Percentiles rank a stretch among this genome's conserved stretches.
These are phyloP conservation scores for Archaeoteleia sp. DNA, from an alignment of 2,888 invertebrate genomes.

Conservation along the genomic window DNA sequence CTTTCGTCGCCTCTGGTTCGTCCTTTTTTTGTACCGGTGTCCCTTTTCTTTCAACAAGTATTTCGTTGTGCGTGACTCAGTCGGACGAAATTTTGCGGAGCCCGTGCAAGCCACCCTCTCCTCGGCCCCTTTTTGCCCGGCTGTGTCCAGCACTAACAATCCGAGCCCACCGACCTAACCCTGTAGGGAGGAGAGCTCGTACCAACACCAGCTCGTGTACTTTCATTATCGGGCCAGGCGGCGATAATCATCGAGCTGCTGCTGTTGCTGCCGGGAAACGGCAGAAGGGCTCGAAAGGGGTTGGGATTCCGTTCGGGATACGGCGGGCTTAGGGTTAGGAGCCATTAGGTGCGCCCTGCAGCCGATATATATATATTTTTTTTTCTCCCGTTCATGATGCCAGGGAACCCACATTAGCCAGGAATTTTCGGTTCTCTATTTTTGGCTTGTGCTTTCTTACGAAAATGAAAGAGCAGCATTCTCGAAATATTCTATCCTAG, in stretches of 20 bases:
- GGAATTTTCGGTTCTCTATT: no score
- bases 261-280: conserved; percentile 44
- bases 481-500: no score
- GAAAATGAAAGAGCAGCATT: no score
- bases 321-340: conserved; percentile 58
- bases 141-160: conserved; percentile 31
- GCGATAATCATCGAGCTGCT: conserved; percentile 68
- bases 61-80: conserved; percentile 68
- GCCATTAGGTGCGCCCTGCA: conserved; percentile 51
- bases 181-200: conserved; percentile 35
- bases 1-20: background rate
- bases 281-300: conserved; percentile 55
- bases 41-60: conserved; percentile 15
- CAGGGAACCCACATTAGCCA: conserved; percentile 2
- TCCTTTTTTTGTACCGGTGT: background rate
- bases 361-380: conserved; percentile 19
- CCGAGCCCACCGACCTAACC: conserved; percentile 34
- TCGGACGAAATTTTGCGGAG: conserved; percentile 62
- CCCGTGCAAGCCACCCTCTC: conserved; percentile 57
- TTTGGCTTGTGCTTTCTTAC: no score
- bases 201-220: conserved; percentile 62
- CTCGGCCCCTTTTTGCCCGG: conserved; percentile 47
- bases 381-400: conserved; percentile 4
- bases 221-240: conserved; percentile 69
- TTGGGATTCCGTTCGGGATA: conserved; percentile 55